Base-by-base conservation (phyloP, 1,140 invertebrate species). In the Ceratina calcarata region DNA sequence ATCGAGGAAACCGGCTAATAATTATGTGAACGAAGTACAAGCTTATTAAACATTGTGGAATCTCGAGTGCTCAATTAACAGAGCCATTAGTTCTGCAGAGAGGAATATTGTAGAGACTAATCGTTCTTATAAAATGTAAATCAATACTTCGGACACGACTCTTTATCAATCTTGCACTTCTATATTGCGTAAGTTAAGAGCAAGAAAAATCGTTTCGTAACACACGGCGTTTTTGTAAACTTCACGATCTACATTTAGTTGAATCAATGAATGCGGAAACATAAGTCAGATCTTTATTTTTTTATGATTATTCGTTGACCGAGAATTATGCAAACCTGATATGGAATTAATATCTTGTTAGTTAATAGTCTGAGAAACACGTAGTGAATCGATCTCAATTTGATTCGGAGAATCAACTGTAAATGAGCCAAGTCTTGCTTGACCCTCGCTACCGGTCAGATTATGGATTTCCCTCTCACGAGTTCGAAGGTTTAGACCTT, bases 401-500 rank as follows among this genome's bases (percentile, higher is more conserved):
- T 12, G 10, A 24, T 27, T 27, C 60, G 3, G 7, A 8, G 22
- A 57, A 10, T 18, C 57, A 24, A 55, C 3, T 27, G 27, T 32
- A 32, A 60, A 51, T 37, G 8, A 6, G 32, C 12, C 10, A 24
- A 57, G 57, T 58, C 61, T 3, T n/a, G 20, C 10, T 15, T 27
- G 58, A 81, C 49, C 78, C 70, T 53, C 53, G 13, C 2, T 15
- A 27, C 16, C 45, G 22, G 18, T 55, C 53, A 62, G 18, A 62
- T 8, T 16, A 61, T 13, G 8, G 20, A 13, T 64, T 27, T 62
- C 37, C 12, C 24, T 69, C 4, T 45, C 24, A 32, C 22, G 0
- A 45, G 16, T 65, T 62, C 27, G 20, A 65, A 84, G 15, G 27
- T 64, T 61, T 13, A 4, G 24, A 24, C 72, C 81, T 84, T 84